A percentile compares a stretch with the other conserved stretches of the same genome.
phyloP scores from a whole-genome alignment of 2,113 vertebrate genomes.

The Cryptomyrus ogoouensis region DNA sequence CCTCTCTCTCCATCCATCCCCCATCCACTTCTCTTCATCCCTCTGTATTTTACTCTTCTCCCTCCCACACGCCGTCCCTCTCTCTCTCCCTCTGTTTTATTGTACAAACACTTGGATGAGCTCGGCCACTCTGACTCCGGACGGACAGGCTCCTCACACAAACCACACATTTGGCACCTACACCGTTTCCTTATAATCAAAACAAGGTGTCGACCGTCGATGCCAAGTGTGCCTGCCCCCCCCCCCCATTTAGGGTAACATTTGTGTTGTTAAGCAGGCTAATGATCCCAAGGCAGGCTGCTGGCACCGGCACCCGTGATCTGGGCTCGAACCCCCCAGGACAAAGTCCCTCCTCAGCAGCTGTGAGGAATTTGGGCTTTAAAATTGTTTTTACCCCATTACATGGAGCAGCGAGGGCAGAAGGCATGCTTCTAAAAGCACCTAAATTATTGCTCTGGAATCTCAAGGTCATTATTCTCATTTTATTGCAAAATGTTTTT shows the following conservation, averaged over 20 bases:
- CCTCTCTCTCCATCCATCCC: not conserved
- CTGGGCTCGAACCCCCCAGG: slow-evolving; percentile 51
- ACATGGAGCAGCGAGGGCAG: slow-evolving; percentile 60
- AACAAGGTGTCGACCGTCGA: slow-evolving; percentile 55
- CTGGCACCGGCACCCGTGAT: slow-evolving; percentile 57
- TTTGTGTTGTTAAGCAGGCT: slow-evolving; percentile 59
- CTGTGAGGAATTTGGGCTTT: slow-evolving; percentile 58
- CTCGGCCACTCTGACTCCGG: slow-evolving; percentile 26
- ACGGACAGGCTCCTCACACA: not conserved
- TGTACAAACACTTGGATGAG: slow-evolving; percentile 43
- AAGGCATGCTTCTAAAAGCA: slow-evolving; percentile 58
- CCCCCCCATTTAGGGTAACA: slow-evolving; percentile 67
- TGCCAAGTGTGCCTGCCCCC: slow-evolving; percentile 48
- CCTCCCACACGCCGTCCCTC: not conserved
- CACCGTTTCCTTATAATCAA: slow-evolving; percentile 63
- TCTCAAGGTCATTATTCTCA: slow-evolving; percentile 62
- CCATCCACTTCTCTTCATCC: not conserved
- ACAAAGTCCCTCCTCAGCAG: slow-evolving; percentile 61
- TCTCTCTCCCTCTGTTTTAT: not conserved
- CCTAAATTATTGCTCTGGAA: slow-evolving; percentile 62
- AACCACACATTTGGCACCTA: not conserved
- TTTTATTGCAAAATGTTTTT: slow-evolving; percentile 66
- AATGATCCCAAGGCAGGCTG: slow-evolving; percentile 65
- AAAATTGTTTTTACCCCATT: slow-evolving; percentile 43
- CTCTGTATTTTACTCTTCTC: not conserved